These are phyloP conservation scores for Zeus faber DNA, from an alignment of 2,113 vertebrate genomes.

Conservation along the genomic window DNA sequence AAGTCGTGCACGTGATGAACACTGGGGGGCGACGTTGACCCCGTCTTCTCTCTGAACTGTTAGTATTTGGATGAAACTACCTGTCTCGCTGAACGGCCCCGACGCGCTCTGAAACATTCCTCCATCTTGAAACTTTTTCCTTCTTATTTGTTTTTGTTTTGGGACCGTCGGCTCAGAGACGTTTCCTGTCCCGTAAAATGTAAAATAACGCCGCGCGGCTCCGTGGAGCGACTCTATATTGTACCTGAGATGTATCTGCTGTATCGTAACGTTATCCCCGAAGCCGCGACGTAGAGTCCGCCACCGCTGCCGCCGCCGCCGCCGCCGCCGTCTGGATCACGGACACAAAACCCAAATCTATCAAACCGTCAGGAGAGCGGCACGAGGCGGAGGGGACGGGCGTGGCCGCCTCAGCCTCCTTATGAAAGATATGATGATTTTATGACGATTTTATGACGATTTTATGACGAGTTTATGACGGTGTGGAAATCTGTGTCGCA, in stretches of 20 bases:
- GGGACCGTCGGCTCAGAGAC: too few relatives aligned
- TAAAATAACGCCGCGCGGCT: slow-evolving; percentile 29
- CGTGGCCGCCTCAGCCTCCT: too few relatives aligned
- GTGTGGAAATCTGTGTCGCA: too few relatives aligned
- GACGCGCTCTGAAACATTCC: slow-evolving; percentile 69
- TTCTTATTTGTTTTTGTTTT: slow-evolving; percentile 12
- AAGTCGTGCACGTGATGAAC: slow-evolving; percentile 45
- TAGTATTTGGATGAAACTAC: slow-evolving; percentile 56
- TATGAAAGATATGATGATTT: too few relatives aligned
- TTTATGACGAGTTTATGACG: too few relatives aligned
- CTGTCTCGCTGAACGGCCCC: slow-evolving; percentile 53
- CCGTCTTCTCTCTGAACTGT: slow-evolving; percentile 47
- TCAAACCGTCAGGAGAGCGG: too few relatives aligned
- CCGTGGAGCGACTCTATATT: slow-evolving; percentile 32
- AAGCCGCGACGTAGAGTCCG: too few relatives aligned
- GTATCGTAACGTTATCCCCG: slow-evolving; percentile 42
- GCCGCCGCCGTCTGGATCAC: too few relatives aligned
- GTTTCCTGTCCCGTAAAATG: slow-evolving; percentile 27
- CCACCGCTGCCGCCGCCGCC: too few relatives aligned
- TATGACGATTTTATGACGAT: too few relatives aligned
- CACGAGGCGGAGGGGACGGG: too few relatives aligned
- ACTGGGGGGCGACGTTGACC: slow-evolving; percentile 41
- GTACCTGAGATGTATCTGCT: slow-evolving; percentile 60
- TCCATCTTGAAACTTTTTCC: slow-evolving; percentile 49
- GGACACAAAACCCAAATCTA: too few relatives aligned